A percentile compares a stretch with the other conserved stretches of the same genome.
These are phyloP conservation scores for Larimichthys crocea DNA, from an alignment of 2,113 vertebrate species.

Conservation along the genomic window DNA sequence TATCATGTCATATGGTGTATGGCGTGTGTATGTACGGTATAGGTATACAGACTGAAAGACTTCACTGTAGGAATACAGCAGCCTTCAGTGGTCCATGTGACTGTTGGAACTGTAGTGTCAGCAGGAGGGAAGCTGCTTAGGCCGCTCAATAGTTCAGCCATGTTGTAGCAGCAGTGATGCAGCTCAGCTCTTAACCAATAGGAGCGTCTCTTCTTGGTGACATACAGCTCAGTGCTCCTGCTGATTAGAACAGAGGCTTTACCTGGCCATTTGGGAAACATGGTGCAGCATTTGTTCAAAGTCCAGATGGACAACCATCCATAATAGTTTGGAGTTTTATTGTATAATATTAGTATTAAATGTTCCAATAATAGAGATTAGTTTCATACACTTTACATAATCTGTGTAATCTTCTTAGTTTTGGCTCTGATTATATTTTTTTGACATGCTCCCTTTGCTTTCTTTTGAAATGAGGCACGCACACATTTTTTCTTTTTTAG, in stretches of 20 bases:
- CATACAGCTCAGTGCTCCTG: constrained; percentile 25
- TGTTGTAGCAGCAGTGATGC: constrained; percentile 21
- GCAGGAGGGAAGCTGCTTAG: constrained; percentile 73
- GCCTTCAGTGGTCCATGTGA: constrained; percentile 50
- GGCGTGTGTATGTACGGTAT: no score
- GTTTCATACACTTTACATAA: constrained; percentile 56
- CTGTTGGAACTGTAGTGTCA: constrained; percentile 62
- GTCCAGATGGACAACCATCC: constrained; percentile 34
- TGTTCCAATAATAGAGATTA: constrained; percentile 50
- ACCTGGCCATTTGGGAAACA: constrained; percentile 43
- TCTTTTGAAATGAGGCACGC: constrained; percentile 5
- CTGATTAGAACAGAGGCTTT: constrained; percentile 46
- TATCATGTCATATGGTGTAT: neutral
- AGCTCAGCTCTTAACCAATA: constrained; percentile 48
- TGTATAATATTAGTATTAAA: constrained; percentile 39
- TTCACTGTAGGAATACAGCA: constrained; percentile 34
- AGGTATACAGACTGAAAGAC: neutral
- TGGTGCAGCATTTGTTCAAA: neutral
- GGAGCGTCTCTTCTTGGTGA: constrained; percentile 9
- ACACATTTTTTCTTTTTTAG: neutral
- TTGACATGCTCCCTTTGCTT: neutral
- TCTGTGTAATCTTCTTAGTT: constrained; percentile 57
- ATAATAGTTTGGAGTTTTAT: constrained; percentile 31
- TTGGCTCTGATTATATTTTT: constrained; percentile 21
- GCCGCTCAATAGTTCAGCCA: constrained; percentile 4